phyloP scores from a whole-genome alignment of 2,113 vertebrate species.

The Eonycteris spelaea region DNA sequence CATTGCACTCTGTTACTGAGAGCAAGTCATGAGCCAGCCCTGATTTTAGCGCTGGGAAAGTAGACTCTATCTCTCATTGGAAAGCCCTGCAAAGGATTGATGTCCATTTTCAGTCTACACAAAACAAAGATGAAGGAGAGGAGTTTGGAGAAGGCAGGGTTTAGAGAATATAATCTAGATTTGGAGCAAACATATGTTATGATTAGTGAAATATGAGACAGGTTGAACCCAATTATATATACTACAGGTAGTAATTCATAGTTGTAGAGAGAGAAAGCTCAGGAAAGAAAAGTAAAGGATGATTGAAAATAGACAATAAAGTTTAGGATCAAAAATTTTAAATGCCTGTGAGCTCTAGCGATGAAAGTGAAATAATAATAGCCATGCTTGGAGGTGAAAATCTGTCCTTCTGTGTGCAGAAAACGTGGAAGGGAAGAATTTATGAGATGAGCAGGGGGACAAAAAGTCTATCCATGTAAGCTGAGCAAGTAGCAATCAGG shows the following conservation, averaged over 20 bases:
- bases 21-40: neutral
- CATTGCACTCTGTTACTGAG: neutral
- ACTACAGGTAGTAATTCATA: neutral
- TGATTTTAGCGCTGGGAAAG: neutral
- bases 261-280: neutral
- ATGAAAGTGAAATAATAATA: neutral
- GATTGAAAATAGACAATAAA: neutral
- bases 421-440: neutral
- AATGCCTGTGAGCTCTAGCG: neutral
- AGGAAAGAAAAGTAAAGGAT: neutral
- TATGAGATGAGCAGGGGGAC: rapidly evolving
- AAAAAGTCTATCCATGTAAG: neutral
- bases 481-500: neutral
- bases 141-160: neutral
- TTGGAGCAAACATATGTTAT: neutral
- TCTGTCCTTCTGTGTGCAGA: neutral
- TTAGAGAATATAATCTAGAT: neutral
- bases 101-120: neutral
- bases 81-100: neutral
- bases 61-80: neutral
- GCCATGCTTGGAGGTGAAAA: neutral
- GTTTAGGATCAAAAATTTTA: neutral
- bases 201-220: neutral
- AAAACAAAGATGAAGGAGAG: neutral
- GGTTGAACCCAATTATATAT: neutral